phyloP scores from a whole-genome alignment of 2,113 vertebrate species.

The Anolis carolinensis region DNA sequence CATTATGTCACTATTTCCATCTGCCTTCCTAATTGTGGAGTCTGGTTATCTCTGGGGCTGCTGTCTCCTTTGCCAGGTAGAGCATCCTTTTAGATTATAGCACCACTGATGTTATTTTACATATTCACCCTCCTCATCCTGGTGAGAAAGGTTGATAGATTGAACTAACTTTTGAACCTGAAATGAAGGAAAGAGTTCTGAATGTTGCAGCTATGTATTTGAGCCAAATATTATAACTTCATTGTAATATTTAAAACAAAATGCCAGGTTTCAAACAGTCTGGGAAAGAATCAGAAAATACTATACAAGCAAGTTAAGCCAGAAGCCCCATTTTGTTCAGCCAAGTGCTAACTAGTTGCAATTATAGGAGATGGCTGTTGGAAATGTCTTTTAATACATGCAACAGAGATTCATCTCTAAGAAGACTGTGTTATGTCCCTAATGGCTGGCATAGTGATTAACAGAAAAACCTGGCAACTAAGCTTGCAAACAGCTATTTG shows the following conservation, averaged over 20 bases:
- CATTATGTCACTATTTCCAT: no score
- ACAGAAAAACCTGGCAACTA: not conserved
- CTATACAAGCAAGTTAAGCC: not conserved
- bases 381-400: not conserved
- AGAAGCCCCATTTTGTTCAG: not conserved
- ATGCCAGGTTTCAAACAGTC: not conserved
- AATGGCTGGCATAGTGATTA: not conserved
- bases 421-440: not conserved
- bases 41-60: not conserved
- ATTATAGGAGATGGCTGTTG: accelerated
- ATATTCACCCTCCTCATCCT: not conserved
- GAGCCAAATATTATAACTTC: not conserved
- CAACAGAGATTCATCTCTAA: not conserved
- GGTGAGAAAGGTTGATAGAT: not conserved
- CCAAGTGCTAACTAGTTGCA: not conserved
- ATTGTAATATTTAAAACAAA: not conserved
- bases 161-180: not conserved
- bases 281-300: not conserved
- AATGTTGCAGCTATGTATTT: not conserved
- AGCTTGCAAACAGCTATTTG: not conserved
- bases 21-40: no score
- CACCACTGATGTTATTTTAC: not conserved
- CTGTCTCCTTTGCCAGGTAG: not conserved
- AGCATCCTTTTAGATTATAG: not conserved
- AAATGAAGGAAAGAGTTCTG: not conserved